Conservation (phyloP, 1,140 invertebrate species). For the Proctacanthus coquilletti region DNA sequence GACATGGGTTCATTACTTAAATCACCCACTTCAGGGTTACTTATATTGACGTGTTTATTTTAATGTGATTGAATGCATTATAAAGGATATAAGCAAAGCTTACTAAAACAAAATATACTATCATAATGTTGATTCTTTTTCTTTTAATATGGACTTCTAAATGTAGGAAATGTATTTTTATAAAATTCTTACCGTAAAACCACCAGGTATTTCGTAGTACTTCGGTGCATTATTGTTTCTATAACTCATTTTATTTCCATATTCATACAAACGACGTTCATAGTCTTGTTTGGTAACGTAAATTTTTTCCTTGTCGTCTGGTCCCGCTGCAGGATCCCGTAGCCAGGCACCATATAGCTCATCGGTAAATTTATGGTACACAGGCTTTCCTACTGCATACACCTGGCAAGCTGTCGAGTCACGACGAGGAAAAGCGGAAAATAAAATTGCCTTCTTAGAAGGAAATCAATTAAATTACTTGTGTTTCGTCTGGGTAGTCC, state of each 20-base stretch:
- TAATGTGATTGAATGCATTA: no score
- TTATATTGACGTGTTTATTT: no score
- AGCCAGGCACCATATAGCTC: conserved; percentile 71
- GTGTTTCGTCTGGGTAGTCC: conserved; percentile 37
- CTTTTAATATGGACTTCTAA: no score
- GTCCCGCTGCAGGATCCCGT: conserved; percentile 54
- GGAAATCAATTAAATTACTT: conserved; percentile 29
- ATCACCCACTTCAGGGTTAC: no score
- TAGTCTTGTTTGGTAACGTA: conserved; percentile 72
- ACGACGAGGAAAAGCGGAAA: neutral
- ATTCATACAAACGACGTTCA: conserved; percentile 57
- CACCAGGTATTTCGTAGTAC: conserved; percentile 22
- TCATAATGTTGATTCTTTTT: neutral
- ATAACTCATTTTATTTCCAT: conserved; percentile 54
- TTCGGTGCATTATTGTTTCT: conserved; percentile 33
- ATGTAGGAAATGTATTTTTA: no score
- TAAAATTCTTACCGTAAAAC: conserved; percentile 22
- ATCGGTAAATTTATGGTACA: conserved; percentile 65
- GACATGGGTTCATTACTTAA: no score
- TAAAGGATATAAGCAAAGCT: no score
- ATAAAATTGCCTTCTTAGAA: conserved; percentile 2
- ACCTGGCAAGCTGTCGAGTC: conserved; percentile 61
- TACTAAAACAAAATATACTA: neutral
- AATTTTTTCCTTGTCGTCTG: conserved; percentile 48
- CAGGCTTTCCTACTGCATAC: conserved; percentile 82